Conservation (phyloP, 2,113 vertebrate genomes). For the Antigone vipio region DNA sequence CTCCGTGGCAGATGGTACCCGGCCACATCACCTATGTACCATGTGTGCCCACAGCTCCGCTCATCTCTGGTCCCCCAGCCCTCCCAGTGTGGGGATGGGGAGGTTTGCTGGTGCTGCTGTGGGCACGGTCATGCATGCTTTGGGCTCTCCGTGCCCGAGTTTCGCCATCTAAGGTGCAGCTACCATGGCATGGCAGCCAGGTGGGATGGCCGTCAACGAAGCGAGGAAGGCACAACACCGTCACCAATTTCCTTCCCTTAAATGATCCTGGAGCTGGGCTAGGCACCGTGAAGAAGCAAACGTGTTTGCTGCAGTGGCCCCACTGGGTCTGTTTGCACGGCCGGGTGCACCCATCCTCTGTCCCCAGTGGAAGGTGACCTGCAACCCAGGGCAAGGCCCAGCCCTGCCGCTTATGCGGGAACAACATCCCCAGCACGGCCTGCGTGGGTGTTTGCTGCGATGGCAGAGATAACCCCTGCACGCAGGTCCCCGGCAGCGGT, state of each 20-base stretch:
- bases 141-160: neutral
- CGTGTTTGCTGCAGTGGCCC: neutral
- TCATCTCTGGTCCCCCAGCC: neutral
- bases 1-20: neutral
- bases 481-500: neutral
- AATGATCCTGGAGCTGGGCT: neutral
- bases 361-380: neutral
- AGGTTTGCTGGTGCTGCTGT: neutral
- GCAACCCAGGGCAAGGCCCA: neutral
- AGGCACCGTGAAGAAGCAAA: neutral
- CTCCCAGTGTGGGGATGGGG: fast-evolving
- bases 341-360: neutral
- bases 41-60: neutral
- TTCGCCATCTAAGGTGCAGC: neutral
- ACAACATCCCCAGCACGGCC: neutral
- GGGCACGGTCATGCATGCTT: fast-evolving
- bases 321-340: fast-evolving
- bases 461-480: slow-evolving; percentile 20
- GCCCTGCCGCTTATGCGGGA: fast-evolving
- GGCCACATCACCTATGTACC: neutral
- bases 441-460: neutral
- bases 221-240: neutral
- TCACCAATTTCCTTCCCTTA: fast-evolving
- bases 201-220: neutral
- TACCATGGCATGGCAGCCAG: fast-evolving